A percentile compares a stretch with the other conserved stretches of the same genome.
Evolutionary conservation across 2,888 invertebrate genomes (phyloP).

Genomic region (Agonopterix arenella): DNA sequence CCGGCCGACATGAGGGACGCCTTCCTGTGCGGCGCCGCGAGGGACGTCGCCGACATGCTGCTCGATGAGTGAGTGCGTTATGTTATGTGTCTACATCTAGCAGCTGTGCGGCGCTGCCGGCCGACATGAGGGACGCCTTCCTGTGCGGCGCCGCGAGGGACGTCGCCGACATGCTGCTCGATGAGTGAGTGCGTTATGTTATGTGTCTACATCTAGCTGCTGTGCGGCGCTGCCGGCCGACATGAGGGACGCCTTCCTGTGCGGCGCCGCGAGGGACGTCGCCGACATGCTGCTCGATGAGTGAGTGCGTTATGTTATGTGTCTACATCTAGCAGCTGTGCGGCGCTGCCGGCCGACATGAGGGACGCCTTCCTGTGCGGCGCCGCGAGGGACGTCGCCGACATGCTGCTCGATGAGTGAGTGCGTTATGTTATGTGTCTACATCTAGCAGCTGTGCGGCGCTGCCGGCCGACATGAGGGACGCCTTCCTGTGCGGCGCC

Average conservation of each 20-base stretch:
- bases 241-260: conserved; percentile 35
- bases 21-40: conserved; percentile 8
- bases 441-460: no score
- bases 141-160: conserved; percentile 6
- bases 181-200: background rate
- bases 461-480: no score
- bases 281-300: background rate
- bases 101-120: conserved; percentile 14
- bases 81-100: no score
- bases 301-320: no score
- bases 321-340: no score
- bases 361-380: conserved; percentile 35
- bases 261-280: background rate
- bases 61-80: background rate
- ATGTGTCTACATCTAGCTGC: no score
- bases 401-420: background rate
- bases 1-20: conserved; percentile 33
- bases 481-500: no score
- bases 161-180: background rate
- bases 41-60: background rate
- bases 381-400: background rate
- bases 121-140: conserved; percentile 33
- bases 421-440: no score
- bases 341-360: conserved; percentile 11
- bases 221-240: conserved; percentile 12